phyloP scores from a whole-genome alignment of 2,113 vertebrate species.

The Cinclus cinclus region DNA sequence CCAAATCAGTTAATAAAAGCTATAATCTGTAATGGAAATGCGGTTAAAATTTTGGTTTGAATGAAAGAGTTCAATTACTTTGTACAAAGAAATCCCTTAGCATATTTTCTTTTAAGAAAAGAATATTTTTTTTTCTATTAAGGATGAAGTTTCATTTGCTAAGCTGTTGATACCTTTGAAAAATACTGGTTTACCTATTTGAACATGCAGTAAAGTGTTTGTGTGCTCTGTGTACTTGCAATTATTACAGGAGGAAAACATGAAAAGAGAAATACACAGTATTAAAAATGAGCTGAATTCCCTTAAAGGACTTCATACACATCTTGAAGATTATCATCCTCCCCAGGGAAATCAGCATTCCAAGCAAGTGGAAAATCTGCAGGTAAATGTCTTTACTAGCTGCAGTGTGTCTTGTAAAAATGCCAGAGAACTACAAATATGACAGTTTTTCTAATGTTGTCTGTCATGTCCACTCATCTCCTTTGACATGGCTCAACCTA shows the following conservation, averaged over 20 bases:
- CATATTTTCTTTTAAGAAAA: neutral
- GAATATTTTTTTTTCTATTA: neutral
- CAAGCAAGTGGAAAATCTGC: constrained; percentile 34
- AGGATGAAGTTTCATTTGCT: neutral
- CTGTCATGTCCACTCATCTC: neutral
- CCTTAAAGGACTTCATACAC: constrained; percentile 62
- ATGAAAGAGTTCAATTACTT: neutral
- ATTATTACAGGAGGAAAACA: constrained; percentile 69
- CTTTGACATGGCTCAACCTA: neutral
- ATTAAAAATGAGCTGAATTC: constrained; percentile 72
- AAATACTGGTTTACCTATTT: neutral
- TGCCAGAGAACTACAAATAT: neutral
- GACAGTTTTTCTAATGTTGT: neutral
- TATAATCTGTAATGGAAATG: neutral
- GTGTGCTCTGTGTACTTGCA: constrained; percentile 12
- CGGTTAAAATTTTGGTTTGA: neutral
- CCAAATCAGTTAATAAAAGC: neutral
- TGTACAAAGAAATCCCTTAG: neutral
- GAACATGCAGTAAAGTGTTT: neutral
- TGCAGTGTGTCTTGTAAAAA: neutral
- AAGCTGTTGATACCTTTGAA: neutral
- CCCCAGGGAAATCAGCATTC: constrained; percentile 36
- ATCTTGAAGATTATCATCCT: constrained; percentile 63
- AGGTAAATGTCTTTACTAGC: constrained; percentile 57
- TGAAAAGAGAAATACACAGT: constrained; percentile 67